These are phyloP conservation scores for Zootermopsis nevadensis DNA, from an alignment of 2,888 invertebrate species.

Conservation along the genomic window DNA sequence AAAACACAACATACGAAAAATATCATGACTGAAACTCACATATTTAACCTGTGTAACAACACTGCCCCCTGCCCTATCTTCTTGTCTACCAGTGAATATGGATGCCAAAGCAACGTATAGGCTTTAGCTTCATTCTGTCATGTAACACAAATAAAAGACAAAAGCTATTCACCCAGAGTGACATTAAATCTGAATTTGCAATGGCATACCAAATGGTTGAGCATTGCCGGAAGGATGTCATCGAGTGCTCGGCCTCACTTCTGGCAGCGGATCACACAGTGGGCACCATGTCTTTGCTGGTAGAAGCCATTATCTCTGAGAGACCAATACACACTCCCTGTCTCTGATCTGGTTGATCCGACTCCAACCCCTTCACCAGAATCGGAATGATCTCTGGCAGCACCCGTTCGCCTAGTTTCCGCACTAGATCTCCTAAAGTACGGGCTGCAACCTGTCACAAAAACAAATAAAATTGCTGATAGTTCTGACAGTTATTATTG, in stretches of 20 bases:
- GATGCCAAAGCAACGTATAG: no score
- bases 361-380: constrained; percentile 91
- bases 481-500: background rate
- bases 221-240: constrained; percentile 94
- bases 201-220: constrained; percentile 74
- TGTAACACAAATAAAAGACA: no score
- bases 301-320: constrained; percentile 97
- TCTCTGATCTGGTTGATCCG: constrained; percentile 92
- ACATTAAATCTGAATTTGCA: no score
- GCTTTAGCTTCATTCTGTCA: no score
- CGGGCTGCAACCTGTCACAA: constrained; percentile 82
- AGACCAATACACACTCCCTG: constrained; percentile 99
- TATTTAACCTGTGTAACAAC: no score
- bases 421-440: constrained; percentile 95
- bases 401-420: constrained; percentile 97
- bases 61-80: no score
- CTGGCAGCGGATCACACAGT: constrained; percentile 91
- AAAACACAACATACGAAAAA: no score
- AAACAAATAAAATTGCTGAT: no score
- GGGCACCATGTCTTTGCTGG: constrained; percentile 93
- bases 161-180: no score
- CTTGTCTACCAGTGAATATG: no score
- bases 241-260: constrained; percentile 94
- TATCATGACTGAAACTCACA: no score
- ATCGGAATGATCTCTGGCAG: constrained; percentile 98